Conservation (phyloP, 64 coral and sea anemone genomes). For the Actinia equina region DNA sequence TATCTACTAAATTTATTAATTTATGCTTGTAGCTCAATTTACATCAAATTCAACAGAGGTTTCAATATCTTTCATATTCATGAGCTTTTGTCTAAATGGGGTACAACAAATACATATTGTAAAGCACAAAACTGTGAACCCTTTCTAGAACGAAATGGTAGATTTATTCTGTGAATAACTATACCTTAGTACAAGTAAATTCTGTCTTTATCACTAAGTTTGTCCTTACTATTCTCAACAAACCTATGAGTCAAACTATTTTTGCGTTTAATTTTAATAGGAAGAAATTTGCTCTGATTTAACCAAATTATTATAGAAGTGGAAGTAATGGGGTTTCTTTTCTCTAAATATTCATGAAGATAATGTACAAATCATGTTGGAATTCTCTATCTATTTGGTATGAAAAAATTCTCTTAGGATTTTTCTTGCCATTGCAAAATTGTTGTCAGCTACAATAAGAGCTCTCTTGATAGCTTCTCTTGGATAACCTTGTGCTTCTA, state of each 20-base stretch:
- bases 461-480: constrained; percentile 93
- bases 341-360: background rate
- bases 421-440: constrained; percentile 99
- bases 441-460: constrained; percentile 94
- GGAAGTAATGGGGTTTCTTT: background rate
- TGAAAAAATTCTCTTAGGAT: constrained; percentile 88
- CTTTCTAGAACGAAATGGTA: constrained; percentile 3
- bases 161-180: background rate
- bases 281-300: background rate
- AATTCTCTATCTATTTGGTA: background rate
- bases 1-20: background rate
- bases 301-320: background rate
- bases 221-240: background rate
- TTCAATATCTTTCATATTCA: background rate
- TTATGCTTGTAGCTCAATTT: background rate
- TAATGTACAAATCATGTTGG: background rate
- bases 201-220: background rate
- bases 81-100: background rate
- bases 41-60: constrained; percentile 3
- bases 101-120: background rate
- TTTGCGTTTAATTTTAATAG: background rate
- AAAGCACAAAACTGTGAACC: background rate
- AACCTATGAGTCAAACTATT: background rate
- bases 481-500: constrained; percentile 88
- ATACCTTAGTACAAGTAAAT: background rate